Base-by-base conservation (phyloP, 1,140 invertebrate genomes). In the Halictus rubicundus region DNA sequence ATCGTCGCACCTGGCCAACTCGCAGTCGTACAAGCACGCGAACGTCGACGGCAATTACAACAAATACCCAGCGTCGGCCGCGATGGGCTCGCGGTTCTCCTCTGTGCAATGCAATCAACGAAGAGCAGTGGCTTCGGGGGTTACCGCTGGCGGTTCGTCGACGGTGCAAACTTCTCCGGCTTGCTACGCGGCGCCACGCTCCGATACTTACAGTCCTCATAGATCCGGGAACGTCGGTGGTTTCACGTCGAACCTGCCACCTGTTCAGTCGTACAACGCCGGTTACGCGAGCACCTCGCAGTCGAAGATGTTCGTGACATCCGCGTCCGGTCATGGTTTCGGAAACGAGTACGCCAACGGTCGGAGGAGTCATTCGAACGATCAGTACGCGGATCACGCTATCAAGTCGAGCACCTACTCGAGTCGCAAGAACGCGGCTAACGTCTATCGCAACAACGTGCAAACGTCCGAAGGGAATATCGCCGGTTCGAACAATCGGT, bases 151-250 rank as follows among this genome's bases (percentile, higher is more conserved):
- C 46, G 49, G 49, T 7, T 52, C 49, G 3, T 72, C 73, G 8
- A 78, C 71, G 39, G 74, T 87, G 78, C 80, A 52, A 16, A 16
- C 83, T 64, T 82, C 85, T 10, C 77, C 89, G 60, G 80, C 81
- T 60, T 89, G 83, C 63, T 83, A 83, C 37, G 37, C 88, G 10
- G 68, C 81, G 12, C 83, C 85, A 54, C 89, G 81, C 39, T 82
- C 88, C 16, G 80, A 68, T 2, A 39, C 23, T n/a, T 87, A 78
- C 21, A 64, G 25, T 49, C 46, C 60, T 8, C 81, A 82, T n/a
- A 87, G 84, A 32, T 80, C 69, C 21, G 68, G 60, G n/a, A 27
- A 42, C 14, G 37, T 37, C 16, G n/a, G 9, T 25, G n/a, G 9
- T 25, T 54, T 66, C 27, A 25, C 27, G 3, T 57, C 68, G 49